Base-by-base conservation (phyloP, 2,888 invertebrate species). In the Eupithecia tripunctaria region DNA sequence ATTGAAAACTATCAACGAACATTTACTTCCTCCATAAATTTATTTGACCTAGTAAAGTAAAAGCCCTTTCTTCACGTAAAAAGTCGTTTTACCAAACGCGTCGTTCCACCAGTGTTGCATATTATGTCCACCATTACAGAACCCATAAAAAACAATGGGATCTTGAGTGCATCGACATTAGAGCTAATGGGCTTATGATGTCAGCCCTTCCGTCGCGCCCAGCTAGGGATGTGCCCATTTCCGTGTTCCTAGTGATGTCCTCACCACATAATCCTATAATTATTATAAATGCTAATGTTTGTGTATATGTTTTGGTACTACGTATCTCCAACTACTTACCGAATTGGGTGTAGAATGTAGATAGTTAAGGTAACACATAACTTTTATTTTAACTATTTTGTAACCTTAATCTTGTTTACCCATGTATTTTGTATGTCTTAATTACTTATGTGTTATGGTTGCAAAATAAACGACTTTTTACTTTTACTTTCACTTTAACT, bases 131-230 rank as follows among this genome's bases (percentile, higher is more conserved):
- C 78, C 73, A 81, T 78, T 79, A 78, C 71, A 73, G 78, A 74
- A 67, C 78, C 80, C 80, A 77, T 83, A 84, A 84, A 83, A 84
- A 85, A 85, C 81, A 82, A 82, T 79, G 76, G 80, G 77, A 66
- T 78, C 75, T 78, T 76, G 74, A 79, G 79, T 80, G 80, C 80
- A 80, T 75, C 76, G 74, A 82, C 86, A 88, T 90, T 90, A 89
- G 81, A 80, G 76, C 86, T 91, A 91, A 91, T 91, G 90, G 90
- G 84, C 87, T 91, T 89, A 89, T 84, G 89, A 88, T 87, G 89
- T 88, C 86, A 86, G 87, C 86, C 86, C 87, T 82, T 82, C 80
- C 77, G 76, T 62, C 68, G 72, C 71, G 64, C 77, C 72, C 62
- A 43, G 68, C 47, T 59, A 69, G 71, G 67, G 66, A 64, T 38